Evolutionary conservation across 2,888 invertebrate species (phyloP), one percentile per base, ranked within the genome.

Genomic region (Mimumesa dahlbomi): DNA sequence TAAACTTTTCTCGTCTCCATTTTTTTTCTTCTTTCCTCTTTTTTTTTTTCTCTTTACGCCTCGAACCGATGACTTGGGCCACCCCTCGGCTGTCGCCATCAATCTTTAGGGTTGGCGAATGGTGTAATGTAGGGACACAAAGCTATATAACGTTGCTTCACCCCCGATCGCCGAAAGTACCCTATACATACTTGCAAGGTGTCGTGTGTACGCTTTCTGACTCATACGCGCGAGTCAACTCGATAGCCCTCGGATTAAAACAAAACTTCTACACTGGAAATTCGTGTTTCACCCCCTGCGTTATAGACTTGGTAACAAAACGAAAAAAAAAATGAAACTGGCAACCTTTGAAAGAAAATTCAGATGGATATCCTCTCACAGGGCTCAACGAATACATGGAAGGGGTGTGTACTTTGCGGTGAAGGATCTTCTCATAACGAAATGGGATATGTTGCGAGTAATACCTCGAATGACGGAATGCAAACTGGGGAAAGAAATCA

Each of bases 51-150:
- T n/a, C n/a, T 18, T 66, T 61, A 53, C 64, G 72, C 69, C 40
- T 45, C 36, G 56, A 62, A 74, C 70, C 77, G 79, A 83, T 83
- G 84, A 84, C 81, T 83, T 54, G 73, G 79, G 57, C 61, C 68
- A 70, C 69, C 71, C 79, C 77, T 73, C 54, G 53, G 57, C 59
- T 80, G 81, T 79, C 79, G 77, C 77, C 82, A 84, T 84, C 84
- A 84, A 84, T 84, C 84, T 82, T 83, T 72, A 54, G 75, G 79
- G 66, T 46, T 50, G 61, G 74, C 45, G 58, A 62, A 49, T 42
- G 50, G 19, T 22, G 56, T 43, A 36, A 43, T 50, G 53, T 49
- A 48, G 64, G 61, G 52, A 68, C 21, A 29, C 42, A 34, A 22
- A 40, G 73, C 54, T 59, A 50, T 31, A 13, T n/a, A n/a, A n/a